These are phyloP conservation scores for Chloebia gouldiae DNA, from an alignment of 2,113 vertebrate genomes.

Conservation along the genomic window DNA sequence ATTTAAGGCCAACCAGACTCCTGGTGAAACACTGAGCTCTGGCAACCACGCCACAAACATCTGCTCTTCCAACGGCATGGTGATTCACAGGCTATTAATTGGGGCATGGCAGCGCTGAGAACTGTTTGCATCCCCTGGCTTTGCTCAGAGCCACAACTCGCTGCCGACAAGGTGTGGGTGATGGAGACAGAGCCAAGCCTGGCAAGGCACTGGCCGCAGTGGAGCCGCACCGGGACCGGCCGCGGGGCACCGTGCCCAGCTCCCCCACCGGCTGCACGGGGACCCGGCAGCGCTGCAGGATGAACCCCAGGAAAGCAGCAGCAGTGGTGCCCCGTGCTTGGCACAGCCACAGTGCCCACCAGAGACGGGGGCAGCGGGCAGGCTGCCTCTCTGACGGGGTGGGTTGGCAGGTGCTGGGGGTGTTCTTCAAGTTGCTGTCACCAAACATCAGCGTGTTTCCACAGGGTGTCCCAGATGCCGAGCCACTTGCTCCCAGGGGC, in stretches of 20 bases:
- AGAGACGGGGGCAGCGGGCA: rapidly evolving
- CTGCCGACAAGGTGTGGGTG: not conserved
- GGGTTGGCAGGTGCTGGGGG: not conserved
- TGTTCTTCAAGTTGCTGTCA: not conserved
- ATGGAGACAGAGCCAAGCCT: not conserved
- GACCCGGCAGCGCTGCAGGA: rapidly evolving
- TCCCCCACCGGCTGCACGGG: not conserved
- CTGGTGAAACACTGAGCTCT: not conserved
- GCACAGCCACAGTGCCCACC: not conserved
- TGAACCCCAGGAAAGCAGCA: not conserved
- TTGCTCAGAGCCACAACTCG: constrained; percentile 48
- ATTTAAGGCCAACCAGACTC: not conserved
- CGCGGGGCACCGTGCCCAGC: not conserved
- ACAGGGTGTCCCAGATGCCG: not conserved
- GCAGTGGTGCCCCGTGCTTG: not conserved
- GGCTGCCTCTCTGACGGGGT: rapidly evolving
- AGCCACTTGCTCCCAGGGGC: not conserved
- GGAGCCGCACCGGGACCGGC: not conserved
- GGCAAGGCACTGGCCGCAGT: not conserved
- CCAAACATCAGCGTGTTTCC: rapidly evolving
- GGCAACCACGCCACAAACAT: constrained; percentile 21
- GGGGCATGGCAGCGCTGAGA: constrained; percentile 21
- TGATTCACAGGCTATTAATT: constrained; percentile 57
- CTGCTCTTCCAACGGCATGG: constrained; percentile 40
- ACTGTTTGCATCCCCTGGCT: constrained; percentile 48